Conservation (phyloP, 2,888 invertebrate genomes). For the Drosophila meridiana region DNA sequence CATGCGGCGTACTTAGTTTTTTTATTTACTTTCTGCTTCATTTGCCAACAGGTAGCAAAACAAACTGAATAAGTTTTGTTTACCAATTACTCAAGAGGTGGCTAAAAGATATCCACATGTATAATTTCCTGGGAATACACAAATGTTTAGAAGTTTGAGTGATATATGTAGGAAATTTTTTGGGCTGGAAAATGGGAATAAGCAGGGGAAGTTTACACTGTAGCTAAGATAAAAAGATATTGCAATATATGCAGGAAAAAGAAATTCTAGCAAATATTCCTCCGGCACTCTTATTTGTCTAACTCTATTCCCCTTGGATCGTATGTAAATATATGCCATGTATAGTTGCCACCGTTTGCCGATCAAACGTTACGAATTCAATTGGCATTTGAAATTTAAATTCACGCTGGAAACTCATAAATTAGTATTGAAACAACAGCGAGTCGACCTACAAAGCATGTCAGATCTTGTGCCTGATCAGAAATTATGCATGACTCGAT, state of each 20-base stretch:
- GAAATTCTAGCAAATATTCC: neutral
- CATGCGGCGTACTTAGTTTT: conserved; percentile 15
- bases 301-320: conserved; percentile 4
- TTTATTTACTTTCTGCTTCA: conserved; percentile 71
- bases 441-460: conserved; percentile 55
- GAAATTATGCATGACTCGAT: conserved; percentile 66
- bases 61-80: conserved; percentile 28
- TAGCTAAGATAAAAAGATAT: neutral
- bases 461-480: conserved; percentile 34
- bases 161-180: conserved; percentile 9
- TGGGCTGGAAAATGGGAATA: neutral
- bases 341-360: conserved; percentile 22
- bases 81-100: conserved; percentile 30
- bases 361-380: conserved; percentile 21
- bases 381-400: conserved; percentile 61
- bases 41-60: conserved; percentile 52
- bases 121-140: conserved; percentile 32
- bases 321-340: conserved; percentile 31
- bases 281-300: neutral
- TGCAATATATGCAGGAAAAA: neutral
- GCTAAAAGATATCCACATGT: conserved; percentile 20
- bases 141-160: conserved; percentile 2
- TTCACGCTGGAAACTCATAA: conserved; percentile 39
- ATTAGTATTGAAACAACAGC: conserved; percentile 45
- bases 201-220: conserved; percentile 2